Evolutionary conservation across 1,140 invertebrate genomes (phyloP), one percentile per base, ranked within the genome.

Genomic region (Drosophila prosaltans): DNA sequence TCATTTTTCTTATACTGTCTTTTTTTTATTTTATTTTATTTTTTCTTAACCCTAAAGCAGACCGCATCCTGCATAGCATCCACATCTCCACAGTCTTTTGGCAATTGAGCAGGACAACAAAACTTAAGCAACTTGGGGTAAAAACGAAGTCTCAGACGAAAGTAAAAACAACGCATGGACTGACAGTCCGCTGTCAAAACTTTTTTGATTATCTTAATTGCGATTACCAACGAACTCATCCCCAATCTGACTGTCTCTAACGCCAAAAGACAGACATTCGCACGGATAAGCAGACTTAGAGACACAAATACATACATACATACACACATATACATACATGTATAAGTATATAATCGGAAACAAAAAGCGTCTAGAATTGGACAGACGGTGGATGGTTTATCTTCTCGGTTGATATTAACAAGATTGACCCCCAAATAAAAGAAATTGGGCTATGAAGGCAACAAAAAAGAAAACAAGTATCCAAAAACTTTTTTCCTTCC

Each of bases 201-300:
- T 89, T 89, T 86, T 89, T 89, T 89, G 84, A 89, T 89, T 89
- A 89, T 89, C 84, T 89, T 89, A 89, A 89, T 89, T 89, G 84
- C 84, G 84, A 89, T 89, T 89, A 89, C 77, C 65, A 83, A 51
- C 45, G 55, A 41, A 55, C 51, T 63, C 62, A 76, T 68, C 65
- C 73, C 21, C 21, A 51, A 26, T 48, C 73, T 74, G 63, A 68
- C 71, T 72, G 80, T 45, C 51, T 67, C 65, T 78, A 78, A 83
- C 80, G 84, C 83, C 71, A 83, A 72, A 32, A 55, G 41, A 63
- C 39, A n/a, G 41, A 16, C 45, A 40, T 40, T 59, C 32, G n/a
- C 24, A 40, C 58, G 57, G 76, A 51, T 51, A 66, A 36, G 43
- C 41, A 26, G 67, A 51, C 26, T 30, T 30, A 30, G 28, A 66